Evolutionary conservation across 1,140 invertebrate genomes (phyloP), one percentile per base, ranked within the genome.

Genomic region (Drosophila melanica): DNA sequence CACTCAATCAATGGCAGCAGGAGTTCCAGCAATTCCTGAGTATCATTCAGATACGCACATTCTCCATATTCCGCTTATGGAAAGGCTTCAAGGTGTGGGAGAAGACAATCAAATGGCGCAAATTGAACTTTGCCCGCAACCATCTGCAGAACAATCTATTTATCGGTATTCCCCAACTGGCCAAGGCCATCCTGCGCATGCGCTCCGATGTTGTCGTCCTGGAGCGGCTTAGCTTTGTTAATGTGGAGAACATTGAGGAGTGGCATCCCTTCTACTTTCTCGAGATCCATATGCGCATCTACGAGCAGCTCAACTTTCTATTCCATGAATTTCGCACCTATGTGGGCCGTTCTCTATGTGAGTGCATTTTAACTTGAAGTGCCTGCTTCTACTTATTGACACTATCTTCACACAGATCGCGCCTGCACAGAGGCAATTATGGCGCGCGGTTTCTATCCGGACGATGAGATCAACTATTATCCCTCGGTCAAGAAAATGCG

Each of bases 61-160:
- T 97, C 90, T 92, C 93, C 16, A 90, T 94, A 20, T 97, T 95
- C 87, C 93, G 95, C 10, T 93, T 95, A 53, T 97, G 96, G 96
- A 97, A 97, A 92, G 94, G 95, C 0, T 97, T 97, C 90, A 96
- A 95, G 78, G 93, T 95, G 0, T 97, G 97, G 97, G 93, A 94
- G 41, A 96, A 96, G 81, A 95, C 94, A n/a, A 94, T 97, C 14
- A 92, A 94, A 23, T 95, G 93, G 71, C 93, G 93, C 39, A 97
- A 97, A 91, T 94, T 95, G 48, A 93, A 90, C 42, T 90, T 92
- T 8, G 94, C 94, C 0, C 94, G 93, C 12, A 93, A 93, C 44
- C 92, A 92, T 64, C 81, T 98, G 0, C 92, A 93, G 12, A 93
- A 95, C 35, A 94, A 95, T 87, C 92, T 97, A 4, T 97, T 97